Evolutionary conservation across 1,140 invertebrate genomes (phyloP), one percentile per base, ranked within the genome.

Genomic region (Drosophila pachea): DNA sequence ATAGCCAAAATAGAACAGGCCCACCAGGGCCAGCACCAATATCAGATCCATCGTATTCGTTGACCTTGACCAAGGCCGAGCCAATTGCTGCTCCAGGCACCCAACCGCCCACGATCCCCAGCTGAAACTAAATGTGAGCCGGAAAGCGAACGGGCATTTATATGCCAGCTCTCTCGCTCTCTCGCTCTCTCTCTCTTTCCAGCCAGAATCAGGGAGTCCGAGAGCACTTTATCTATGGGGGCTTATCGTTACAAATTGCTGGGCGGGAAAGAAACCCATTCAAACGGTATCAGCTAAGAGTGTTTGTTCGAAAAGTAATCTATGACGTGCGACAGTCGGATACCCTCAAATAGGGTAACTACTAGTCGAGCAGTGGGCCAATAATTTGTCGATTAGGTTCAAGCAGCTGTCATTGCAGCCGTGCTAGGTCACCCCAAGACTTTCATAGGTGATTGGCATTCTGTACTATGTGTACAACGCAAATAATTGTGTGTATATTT

Each of bases 1-100:
- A 52, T 79, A 84, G 16, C 47, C 43, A 36, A 22, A 68, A 0
- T 45, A 16, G 0, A 62, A 14, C 0, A 72, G 8, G 0, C 56
- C 65, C 29, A 47, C 12, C 8, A 68, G 8, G 32, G 38, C 49
- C 5, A 71, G 31, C 9, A 71, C 5, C 5, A 50, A 12, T 42
- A 47, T 12, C 4, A 61, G 36, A 54, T 9, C 50, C 63, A 71
- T 71, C 8, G 40, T 63, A 43, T 11, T 40, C 56, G 36, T 11
- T 31, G 11, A 59, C 48, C 6, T 42, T 43, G 8, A 55, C 9
- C 7, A 31, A 50, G 22, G 56, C 35, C 42, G 36, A 56, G 53
- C 40, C 16, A 29, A 54, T 1, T 7, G n/a, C 47, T 8, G 4
- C 8, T 16, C 32, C 33, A 22, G 14, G 5, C 11, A 8, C 43